Base-by-base conservation (phyloP, 2,888 invertebrate species). In the Prenolepis imparis region DNA sequence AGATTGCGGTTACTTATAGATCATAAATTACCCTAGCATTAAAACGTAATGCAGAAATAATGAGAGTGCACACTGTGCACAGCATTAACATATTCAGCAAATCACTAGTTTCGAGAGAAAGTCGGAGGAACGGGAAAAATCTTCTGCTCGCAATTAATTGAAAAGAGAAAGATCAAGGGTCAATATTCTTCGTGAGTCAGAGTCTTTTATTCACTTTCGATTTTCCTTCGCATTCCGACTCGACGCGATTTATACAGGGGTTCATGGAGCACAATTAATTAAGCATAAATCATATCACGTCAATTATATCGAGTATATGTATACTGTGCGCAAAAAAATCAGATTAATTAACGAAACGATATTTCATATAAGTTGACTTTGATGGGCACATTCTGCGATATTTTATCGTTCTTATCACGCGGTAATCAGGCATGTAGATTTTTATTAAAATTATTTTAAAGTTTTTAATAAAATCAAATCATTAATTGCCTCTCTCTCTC, bases 321-420 rank as follows among this genome's bases (percentile, higher is more conserved):
- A 61, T 36, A 18, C 12, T 41, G 15, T 39, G 57, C 70, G 70
- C 44, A 66, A 63, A 77, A 85, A 88, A 89, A 90, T 88, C 72
- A 73, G 63, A 90, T 90, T 87, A 87, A 91, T 90, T 82, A 75
- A 70, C 73, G 86, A 80, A 84, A 67, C 73, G 67, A 41, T 88
- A 87, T 88, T 87, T 88, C 83, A 83, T 74, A 75, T 87, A 83
- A 90, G 87, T 81, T 77, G 21, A 66, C 9, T 59, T 72, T 28
- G 82, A 78, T 39, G 39, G 48, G 52, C 36, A 24, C 15, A 11
- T 8, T 48, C 63, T 18, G 63, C 55, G 44, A 80, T 78, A 61
- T 63, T 64, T 67, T 44, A 52, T 41, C 21, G 11, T 32, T 52
- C 3, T 72, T 66, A 44, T 61, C 28, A 18, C 15, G 39, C 36